Conservation (phyloP, 2,888 invertebrate species). For the Heliconius sara region DNA sequence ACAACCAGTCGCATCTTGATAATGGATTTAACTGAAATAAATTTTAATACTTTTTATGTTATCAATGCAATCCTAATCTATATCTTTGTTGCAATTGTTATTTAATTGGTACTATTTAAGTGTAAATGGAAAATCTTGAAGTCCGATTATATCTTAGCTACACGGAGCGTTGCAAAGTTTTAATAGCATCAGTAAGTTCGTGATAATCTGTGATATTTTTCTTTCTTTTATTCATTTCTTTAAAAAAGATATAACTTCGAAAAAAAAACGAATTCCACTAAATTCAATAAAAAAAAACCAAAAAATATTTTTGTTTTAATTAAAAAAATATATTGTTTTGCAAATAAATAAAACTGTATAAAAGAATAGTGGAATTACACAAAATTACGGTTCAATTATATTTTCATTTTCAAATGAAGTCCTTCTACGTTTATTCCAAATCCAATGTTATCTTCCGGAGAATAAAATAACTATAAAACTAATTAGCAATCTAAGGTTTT, state of each 20-base stretch:
- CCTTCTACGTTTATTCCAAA: conserved; percentile 45
- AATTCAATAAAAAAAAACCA: neutral
- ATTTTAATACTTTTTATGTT: too few species aligned
- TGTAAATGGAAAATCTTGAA: neutral
- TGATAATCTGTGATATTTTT: too few species aligned
- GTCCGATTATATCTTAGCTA: neutral
- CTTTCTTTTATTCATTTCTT: neutral
- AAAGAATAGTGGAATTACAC: too few species aligned
- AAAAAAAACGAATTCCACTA: neutral
- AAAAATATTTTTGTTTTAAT: too few species aligned
- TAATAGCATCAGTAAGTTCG: neutral
- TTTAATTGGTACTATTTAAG: neutral
- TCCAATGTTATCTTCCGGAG: conserved; percentile 58
- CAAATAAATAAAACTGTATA: neutral
- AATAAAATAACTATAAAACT: conserved; percentile 74
- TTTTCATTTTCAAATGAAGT: neutral
- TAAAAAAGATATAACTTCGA: neutral
- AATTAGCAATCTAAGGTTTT: conserved; percentile 79
- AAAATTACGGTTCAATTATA: neutral
- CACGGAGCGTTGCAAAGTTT: neutral
- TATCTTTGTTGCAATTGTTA: neutral
- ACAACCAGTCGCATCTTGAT: too few species aligned
- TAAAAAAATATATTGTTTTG: neutral
- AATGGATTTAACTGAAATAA: too few species aligned
- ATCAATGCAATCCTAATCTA: too few species aligned